Conservation (phyloP, 1,140 invertebrate genomes). For the Dreissena rostriformis region DNA sequence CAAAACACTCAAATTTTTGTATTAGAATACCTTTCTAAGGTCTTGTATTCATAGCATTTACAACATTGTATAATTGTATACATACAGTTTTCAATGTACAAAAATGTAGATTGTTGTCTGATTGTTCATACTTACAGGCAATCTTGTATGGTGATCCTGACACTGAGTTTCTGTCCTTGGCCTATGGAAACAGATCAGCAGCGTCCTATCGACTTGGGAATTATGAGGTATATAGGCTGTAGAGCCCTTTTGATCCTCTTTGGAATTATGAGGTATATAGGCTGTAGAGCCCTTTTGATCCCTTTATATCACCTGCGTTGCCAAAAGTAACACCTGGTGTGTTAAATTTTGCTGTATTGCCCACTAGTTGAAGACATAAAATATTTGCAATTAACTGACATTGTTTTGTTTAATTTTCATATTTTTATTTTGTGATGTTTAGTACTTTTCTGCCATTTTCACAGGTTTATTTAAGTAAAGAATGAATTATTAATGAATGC, state of each 20-base stretch:
- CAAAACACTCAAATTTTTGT: background rate
- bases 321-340: no score
- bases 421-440: no score
- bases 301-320: no score
- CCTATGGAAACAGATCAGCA: conserved; percentile 93
- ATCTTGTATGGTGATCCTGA: conserved; percentile 63
- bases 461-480: no score
- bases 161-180: conserved; percentile 85
- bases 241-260: conserved; percentile 76
- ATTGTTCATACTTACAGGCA: conserved; percentile 56
- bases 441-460: no score
- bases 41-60: background rate
- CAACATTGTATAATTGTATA: background rate
- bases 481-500: no score
- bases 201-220: conserved; percentile 89
- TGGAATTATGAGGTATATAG: conserved; percentile 83
- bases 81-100: no score
- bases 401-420: no score
- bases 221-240: conserved; percentile 81
- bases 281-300: no score
- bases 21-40: background rate
- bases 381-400: no score
- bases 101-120: background rate
- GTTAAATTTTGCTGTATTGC: no score
- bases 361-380: no score